These are phyloP conservation scores for Arctopsyche grandis DNA, from an alignment of 1,140 invertebrate genomes.

Conservation along the genomic window DNA sequence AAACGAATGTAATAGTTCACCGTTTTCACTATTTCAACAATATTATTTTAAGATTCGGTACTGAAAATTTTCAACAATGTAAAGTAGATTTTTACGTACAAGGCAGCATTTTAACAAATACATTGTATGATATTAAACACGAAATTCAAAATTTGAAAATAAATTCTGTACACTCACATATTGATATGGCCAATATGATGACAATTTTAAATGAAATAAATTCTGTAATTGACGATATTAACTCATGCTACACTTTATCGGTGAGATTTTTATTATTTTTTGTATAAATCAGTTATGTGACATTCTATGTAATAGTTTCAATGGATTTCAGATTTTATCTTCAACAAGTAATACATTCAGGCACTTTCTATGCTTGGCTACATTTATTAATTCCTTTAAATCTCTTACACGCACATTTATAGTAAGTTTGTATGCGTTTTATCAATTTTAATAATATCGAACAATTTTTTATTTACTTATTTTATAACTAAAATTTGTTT, in stretches of 20 bases:
- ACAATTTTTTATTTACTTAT: too few relatives aligned
- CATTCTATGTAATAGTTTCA: too few relatives aligned
- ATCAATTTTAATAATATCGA: background rate
- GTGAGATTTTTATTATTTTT: background rate
- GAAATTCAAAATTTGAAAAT: background rate
- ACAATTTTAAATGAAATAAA: background rate
- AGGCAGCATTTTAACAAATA: background rate
- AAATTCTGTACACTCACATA: background rate
- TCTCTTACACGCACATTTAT: background rate
- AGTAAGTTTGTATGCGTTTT: background rate
- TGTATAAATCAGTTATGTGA: too few relatives aligned
- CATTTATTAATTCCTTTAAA: background rate
- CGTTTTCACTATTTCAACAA: background rate
- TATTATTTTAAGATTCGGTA: background rate
- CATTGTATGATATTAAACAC: background rate
- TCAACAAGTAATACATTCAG: background rate
- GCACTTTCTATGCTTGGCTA: background rate
- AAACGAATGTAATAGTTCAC: background rate
- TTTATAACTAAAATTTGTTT: too few relatives aligned
- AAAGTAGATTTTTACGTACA: background rate
- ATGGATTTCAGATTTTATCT: background rate
- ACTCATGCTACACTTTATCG: background rate
- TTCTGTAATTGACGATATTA: background rate
- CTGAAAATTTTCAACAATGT: background rate
- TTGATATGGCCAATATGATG: background rate